A percentile compares a stretch with the other conserved stretches of the same genome.
phyloP scores from a whole-genome alignment of 2,113 vertebrate species.

The Penelope pileata region DNA sequence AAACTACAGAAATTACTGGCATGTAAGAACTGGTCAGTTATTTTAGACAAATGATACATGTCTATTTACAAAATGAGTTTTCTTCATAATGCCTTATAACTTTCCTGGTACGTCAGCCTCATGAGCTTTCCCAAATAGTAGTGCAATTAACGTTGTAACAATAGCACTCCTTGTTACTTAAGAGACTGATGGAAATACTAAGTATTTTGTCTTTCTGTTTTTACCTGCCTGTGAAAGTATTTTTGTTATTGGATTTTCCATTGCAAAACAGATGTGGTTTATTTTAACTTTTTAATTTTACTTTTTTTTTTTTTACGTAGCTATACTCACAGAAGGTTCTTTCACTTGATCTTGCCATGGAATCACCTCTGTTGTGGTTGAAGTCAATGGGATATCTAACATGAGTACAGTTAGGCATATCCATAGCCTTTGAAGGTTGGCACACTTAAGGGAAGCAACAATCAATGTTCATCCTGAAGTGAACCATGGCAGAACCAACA shows the following conservation, averaged over 20 bases:
- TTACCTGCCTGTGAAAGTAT: neutral
- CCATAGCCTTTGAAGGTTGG: neutral
- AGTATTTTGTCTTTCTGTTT: neutral
- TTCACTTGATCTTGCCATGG: neutral
- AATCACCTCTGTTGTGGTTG: neutral
- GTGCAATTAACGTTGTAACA: neutral
- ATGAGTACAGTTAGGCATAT: neutral
- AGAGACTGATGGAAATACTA: neutral
- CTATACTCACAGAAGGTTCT: neutral
- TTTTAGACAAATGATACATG: neutral
- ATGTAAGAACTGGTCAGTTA: neutral
- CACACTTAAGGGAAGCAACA: neutral
- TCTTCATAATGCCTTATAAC: neutral
- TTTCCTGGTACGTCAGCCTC: neutral
- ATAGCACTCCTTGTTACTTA: neutral
- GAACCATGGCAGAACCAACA: neutral
- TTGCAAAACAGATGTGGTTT: neutral
- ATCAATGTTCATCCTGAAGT: neutral
- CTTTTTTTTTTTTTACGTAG: neutral
- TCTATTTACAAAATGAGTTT: neutral
- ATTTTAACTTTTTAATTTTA: neutral
- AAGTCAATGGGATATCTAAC: neutral
- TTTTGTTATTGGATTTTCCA: neutral
- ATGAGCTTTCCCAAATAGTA: neutral
- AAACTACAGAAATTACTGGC: neutral